Evolutionary conservation across 2,888 invertebrate genomes (phyloP).

Genomic region (Pyrochroa serraticornis): DNA sequence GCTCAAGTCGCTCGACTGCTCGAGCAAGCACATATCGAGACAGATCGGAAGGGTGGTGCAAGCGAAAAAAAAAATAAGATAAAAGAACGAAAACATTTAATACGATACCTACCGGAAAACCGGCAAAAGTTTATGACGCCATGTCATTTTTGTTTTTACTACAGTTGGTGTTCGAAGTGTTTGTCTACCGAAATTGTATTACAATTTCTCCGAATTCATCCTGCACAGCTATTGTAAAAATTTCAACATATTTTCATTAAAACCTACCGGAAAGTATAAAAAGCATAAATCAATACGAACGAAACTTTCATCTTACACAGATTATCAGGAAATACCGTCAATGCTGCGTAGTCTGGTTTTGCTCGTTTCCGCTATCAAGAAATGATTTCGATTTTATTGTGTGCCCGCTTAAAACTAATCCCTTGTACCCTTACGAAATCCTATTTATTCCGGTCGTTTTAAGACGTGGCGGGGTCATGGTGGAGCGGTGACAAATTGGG

Average conservation of each 20-base stretch:
- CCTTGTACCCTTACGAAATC: constrained; percentile 16
- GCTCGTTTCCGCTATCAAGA: no score
- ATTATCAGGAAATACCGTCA: no score
- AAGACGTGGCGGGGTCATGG: constrained; percentile 31
- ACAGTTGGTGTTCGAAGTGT: constrained; percentile 21
- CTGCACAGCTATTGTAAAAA: not conserved
- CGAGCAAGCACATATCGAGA: no score
- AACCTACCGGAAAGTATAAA: constrained; percentile 2
- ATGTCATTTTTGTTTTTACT: constrained; percentile 16
- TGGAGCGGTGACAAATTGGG: constrained; percentile 38
- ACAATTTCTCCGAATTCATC: constrained; percentile 5
- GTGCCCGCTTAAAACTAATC: constrained; percentile 15
- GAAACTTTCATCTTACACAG: no score
- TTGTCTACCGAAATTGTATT: constrained; percentile 20
- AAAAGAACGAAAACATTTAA: constrained; percentile 19
- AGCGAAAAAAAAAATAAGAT: constrained; percentile 4
- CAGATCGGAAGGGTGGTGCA: no score
- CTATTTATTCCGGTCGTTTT: constrained; percentile 27
- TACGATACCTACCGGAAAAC: constrained; percentile 23
- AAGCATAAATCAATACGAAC: no score
- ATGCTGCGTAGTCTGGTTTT: no score
- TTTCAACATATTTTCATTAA: constrained; percentile 16
- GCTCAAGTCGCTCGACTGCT: no score
- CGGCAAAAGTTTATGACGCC: constrained; percentile 24
- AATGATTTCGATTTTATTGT: constrained; percentile 14